phyloP scores from a whole-genome alignment of 1,140 invertebrate species.

The Drosophila malerkotliana region DNA sequence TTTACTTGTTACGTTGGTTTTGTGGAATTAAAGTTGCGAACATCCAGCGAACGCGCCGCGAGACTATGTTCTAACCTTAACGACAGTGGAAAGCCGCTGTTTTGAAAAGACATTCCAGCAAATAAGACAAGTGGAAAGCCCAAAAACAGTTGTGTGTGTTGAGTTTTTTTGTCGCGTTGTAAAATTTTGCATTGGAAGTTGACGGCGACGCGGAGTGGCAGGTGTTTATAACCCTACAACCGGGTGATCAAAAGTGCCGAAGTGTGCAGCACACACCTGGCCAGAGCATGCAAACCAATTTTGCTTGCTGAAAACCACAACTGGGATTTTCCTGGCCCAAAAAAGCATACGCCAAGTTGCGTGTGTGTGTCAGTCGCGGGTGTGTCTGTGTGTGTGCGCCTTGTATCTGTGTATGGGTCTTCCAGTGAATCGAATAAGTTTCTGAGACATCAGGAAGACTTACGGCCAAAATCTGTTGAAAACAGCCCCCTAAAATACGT shows the following conservation, averaged over 20 bases:
- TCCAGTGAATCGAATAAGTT: conserved; percentile 63
- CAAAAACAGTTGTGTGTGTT: conserved; percentile 25
- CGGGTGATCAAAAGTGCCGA: neutral
- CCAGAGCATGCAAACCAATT: neutral
- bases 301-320: neutral
- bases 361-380: conserved; percentile 21
- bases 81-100: conserved; percentile 11
- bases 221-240: conserved; percentile 40
- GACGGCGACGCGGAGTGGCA: conserved; percentile 41
- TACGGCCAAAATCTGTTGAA: too few relatives aligned
- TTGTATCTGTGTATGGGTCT: conserved; percentile 48
- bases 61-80: conserved; percentile 43
- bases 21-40: conserved; percentile 45
- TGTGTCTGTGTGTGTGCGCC: conserved; percentile 18
- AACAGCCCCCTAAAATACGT: conserved; percentile 31
- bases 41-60: conserved; percentile 14
- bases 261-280: neutral
- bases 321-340: conserved; percentile 42
- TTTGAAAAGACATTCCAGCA: conserved; percentile 31
- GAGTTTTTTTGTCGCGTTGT: conserved; percentile 72
- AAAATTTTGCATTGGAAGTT: conserved; percentile 64
- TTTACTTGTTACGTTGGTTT: conserved; percentile 54
- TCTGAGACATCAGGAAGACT: conserved; percentile 30
- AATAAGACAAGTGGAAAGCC: conserved; percentile 11
- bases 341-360: conserved; percentile 64